Conservation (phyloP, 2,888 invertebrate genomes). For the Spodoptera exigua region DNA sequence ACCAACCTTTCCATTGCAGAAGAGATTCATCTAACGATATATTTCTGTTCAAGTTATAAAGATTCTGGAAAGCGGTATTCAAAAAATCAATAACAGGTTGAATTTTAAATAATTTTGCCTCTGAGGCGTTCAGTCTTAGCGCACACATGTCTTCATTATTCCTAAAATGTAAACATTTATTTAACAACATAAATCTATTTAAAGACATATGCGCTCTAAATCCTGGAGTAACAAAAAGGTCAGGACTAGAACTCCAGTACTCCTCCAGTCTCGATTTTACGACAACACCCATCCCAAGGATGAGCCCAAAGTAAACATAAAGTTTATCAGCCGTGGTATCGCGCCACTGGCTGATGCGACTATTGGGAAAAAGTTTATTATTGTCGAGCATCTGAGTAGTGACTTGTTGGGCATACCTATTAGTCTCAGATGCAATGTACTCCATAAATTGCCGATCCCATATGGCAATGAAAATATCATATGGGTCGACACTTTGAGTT, state of each 20-base stretch:
- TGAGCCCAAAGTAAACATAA: not conserved
- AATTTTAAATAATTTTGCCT: not conserved
- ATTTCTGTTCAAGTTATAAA: conserved; percentile 24
- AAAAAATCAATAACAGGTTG: not conserved
- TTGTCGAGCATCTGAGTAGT: not conserved
- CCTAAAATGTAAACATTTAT: not conserved
- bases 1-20: conserved; percentile 47
- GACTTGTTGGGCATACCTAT: not conserved
- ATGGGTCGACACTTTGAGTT: not conserved
- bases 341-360: not conserved
- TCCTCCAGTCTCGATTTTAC: not conserved
- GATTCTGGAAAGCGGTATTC: not conserved
- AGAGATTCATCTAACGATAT: conserved; percentile 48
- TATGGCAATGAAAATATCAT: too few species aligned
- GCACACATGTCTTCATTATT: not conserved
- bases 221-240: not conserved
- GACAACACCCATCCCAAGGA: not conserved
- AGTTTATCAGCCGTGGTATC: not conserved
- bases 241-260: not conserved
- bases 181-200: not conserved
- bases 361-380: not conserved
- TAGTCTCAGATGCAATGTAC: not conserved
- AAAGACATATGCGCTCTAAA: not conserved
- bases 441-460: not conserved
- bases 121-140: not conserved